Evolutionary conservation across 2,113 vertebrate genomes (phyloP), one percentile per base, ranked within the genome.

Genomic region (Psettodes erumei): DNA sequence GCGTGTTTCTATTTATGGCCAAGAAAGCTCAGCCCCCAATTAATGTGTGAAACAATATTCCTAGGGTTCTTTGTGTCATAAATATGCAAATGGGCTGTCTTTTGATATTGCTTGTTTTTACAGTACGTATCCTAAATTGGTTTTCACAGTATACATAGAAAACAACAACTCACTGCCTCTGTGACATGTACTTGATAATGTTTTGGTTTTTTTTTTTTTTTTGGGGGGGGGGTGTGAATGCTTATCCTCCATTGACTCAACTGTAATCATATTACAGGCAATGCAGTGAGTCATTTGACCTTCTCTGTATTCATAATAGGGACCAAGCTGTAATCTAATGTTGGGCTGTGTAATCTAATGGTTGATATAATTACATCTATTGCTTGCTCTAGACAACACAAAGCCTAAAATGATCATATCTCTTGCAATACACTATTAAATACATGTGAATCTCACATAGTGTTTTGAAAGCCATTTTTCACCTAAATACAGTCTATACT

Each of bases 271-370:
- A 84, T 89, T 90, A 92, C 77, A 62, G 59, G 63, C 83, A 76
- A 75, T 84, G 72, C 80, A 61, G 79, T 85, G 87, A 90, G 82
- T 88, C 88, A 83, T 90, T 89, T 92, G 88, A 91, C 90, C 91
- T 90, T 93, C 82, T 90, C 75, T 81, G 73, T 69, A 89, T 84
- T 83, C 83, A 88, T 86, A 58, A 85, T 83, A 75, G 77, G 63
- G 50, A 73, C 68, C 63, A 18, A 79, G 81, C 79, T 84, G 69
- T 83, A 88, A 88, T 89, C 81, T 85, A 84, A 90, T 90, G 83
- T 83, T 77, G 25, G 33, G 58, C 35, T 16, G 77, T 82, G 55
- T 79, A 85, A 92, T 90, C 82, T 79, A 88, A 88, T 83, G 85
- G 84, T 83, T 79, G 77, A 84, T 86, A 79, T 89, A 87, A 92